Percentiles rank a stretch among this genome's conserved stretches.
Conservation (phyloP, 2,113 vertebrate genomes). For the Todiramphus chloris region DNA sequence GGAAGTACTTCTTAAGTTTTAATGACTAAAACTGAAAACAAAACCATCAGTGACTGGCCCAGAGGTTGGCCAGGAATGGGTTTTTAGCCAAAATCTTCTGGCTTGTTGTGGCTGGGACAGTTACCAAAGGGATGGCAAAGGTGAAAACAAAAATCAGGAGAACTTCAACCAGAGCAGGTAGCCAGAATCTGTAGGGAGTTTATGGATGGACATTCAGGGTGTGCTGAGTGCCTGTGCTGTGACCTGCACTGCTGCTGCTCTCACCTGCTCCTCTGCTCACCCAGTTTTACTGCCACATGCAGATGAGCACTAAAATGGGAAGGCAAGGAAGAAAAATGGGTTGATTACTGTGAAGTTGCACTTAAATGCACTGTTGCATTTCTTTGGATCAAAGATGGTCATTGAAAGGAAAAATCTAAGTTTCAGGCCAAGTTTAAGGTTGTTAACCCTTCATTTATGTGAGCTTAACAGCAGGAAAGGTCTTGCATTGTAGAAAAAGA, state of each 20-base stretch:
- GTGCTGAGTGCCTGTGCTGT: not conserved
- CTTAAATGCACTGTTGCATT: not conserved
- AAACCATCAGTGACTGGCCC: not conserved
- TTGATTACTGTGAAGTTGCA: not conserved
- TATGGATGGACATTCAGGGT: fast-evolving
- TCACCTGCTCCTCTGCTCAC: too few relatives aligned
- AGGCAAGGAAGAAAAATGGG: not conserved
- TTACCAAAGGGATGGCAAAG: not conserved
- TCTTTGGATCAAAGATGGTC: not conserved
- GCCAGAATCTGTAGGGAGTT: not conserved
- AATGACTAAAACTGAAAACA: not conserved
- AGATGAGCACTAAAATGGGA: not conserved
- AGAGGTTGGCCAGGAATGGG: not conserved
- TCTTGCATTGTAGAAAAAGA: not conserved
- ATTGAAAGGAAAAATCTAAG: not conserved
- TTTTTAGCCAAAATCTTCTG: not conserved
- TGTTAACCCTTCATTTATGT: not conserved
- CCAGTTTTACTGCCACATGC: fast-evolving
- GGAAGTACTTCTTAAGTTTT: not conserved
- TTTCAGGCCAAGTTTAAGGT: not conserved
- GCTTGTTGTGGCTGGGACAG: fast-evolving
- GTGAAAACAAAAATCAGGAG: too few relatives aligned
- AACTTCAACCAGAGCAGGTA: not conserved
- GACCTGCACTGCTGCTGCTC: fast-evolving
- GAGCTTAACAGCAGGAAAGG: not conserved